These are phyloP conservation scores for Drosophila borborema DNA, from an alignment of 2,888 invertebrate genomes.

Conservation along the genomic window DNA sequence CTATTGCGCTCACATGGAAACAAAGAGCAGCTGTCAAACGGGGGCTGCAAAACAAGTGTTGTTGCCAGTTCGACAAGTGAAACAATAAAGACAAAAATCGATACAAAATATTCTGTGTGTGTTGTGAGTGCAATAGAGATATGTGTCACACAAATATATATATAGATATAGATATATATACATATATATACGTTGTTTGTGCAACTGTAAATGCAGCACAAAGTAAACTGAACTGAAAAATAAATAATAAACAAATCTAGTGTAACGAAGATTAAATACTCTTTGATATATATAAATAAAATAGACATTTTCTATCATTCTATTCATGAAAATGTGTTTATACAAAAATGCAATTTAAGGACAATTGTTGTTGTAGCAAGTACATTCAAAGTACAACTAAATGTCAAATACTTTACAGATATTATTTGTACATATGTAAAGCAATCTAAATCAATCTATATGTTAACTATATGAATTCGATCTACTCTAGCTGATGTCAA, in stretches of 20 bases:
- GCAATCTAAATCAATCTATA: not conserved
- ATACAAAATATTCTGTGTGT: conserved; percentile 62
- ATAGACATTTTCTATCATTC: not conserved
- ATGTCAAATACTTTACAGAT: not conserved
- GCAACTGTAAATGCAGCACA: conserved; percentile 41
- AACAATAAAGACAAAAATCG: conserved; percentile 72
- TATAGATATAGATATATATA: not conserved
- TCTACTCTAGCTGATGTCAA: not conserved
- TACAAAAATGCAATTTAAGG: not conserved
- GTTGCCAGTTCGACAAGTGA: conserved; percentile 49
- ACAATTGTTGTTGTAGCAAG: not conserved
- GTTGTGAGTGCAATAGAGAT: conserved; percentile 34
- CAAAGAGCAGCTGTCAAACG: conserved; percentile 19
- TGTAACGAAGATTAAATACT: conserved; percentile 6
- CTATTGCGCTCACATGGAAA: not conserved
- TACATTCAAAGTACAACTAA: not conserved
- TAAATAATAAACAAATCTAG: conserved; percentile 6
- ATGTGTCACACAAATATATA: conserved; percentile 28
- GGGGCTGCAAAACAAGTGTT: conserved; percentile 49
- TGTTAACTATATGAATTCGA: not conserved
- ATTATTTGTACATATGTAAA: not conserved
- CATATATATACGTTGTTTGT: conserved; percentile 11
- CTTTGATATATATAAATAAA: not conserved
- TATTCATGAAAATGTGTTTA: conserved; percentile 3
- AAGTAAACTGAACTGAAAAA: conserved; percentile 42